phyloP scores from a whole-genome alignment of 2,797 vertebrate genomes.

The Anniella stebbinsi region DNA sequence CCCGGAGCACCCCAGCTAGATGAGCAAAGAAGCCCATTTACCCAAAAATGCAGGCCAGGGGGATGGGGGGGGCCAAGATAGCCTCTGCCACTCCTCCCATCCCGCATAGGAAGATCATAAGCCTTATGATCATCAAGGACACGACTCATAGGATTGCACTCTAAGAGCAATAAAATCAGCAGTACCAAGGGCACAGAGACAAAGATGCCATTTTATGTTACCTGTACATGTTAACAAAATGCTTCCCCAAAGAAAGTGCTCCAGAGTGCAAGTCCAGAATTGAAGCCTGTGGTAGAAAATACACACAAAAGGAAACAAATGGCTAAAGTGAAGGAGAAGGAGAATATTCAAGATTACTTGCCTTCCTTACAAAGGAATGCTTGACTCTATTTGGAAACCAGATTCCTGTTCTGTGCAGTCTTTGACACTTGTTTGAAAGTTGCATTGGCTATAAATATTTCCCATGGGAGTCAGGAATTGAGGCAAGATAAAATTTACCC shows the following conservation, averaged over 20 bases:
- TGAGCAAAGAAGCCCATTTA: too few relatives aligned
- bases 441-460: background rate
- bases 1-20: too few relatives aligned
- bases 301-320: background rate
- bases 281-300: conserved; percentile 84
- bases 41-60: too few relatives aligned
- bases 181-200: background rate
- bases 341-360: background rate
- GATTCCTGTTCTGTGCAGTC: background rate
- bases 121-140: too few relatives aligned
- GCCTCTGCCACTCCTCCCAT: too few relatives aligned
- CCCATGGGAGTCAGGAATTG: background rate
- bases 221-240: conserved; percentile 98
- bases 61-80: too few relatives aligned
- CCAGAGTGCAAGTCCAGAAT: conserved; percentile 97
- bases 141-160: too few relatives aligned
- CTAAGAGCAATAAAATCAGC: background rate
- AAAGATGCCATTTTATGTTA: conserved; percentile 66
- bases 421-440: background rate
- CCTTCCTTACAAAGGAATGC: background rate
- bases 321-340: conserved; percentile 3
- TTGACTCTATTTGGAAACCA: background rate
- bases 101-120: too few relatives aligned
- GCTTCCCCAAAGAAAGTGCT: conserved; percentile 93
- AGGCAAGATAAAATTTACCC: background rate